Conservation (phyloP, 2,797 vertebrate genomes). For the Sebastes vulpes region DNA sequence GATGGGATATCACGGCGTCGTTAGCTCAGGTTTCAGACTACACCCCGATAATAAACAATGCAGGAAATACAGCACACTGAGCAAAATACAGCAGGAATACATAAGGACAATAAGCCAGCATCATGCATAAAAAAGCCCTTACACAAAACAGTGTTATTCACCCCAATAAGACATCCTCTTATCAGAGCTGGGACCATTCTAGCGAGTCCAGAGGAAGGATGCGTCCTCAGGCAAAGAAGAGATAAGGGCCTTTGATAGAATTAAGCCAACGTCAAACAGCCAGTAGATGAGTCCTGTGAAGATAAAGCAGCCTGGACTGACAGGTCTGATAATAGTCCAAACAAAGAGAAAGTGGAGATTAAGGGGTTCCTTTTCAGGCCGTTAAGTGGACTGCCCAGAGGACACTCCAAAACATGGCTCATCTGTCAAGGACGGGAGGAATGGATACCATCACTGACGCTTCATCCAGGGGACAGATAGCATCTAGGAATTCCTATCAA, state of each 20-base stretch:
- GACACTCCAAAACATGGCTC: slow-evolving; percentile 78
- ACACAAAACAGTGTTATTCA: slow-evolving; percentile 16
- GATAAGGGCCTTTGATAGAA: slow-evolving; percentile 82
- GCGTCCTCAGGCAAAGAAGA: slow-evolving; percentile 70
- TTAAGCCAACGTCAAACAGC: slow-evolving; percentile 77
- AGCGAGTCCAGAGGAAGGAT: slow-evolving; percentile 60
- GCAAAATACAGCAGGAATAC: slow-evolving; percentile 2
- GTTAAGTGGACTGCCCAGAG: slow-evolving; percentile 82
- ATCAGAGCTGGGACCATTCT: slow-evolving; percentile 38
- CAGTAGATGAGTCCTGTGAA: slow-evolving; percentile 79
- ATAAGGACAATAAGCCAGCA: background rate
- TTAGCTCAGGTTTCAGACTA: slow-evolving; percentile 47
- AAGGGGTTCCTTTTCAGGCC: slow-evolving; percentile 80
- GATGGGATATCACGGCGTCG: slow-evolving; percentile 30
- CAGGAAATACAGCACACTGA: background rate
- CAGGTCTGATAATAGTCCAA: slow-evolving; percentile 80
- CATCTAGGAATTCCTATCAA: slow-evolving; percentile 65
- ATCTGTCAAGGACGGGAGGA: slow-evolving; percentile 74
- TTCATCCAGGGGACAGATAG: slow-evolving; percentile 59
- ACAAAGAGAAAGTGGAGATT: slow-evolving; percentile 86
- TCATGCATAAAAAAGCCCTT: background rate
- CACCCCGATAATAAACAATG: slow-evolving; percentile 30
- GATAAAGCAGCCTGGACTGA: slow-evolving; percentile 79
- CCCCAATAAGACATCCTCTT: slow-evolving; percentile 37
- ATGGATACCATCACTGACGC: slow-evolving; percentile 71